A percentile compares a stretch with the other conserved stretches of the same genome.
Conservation (phyloP, 1,140 invertebrate genomes). For the Lerema accius region DNA sequence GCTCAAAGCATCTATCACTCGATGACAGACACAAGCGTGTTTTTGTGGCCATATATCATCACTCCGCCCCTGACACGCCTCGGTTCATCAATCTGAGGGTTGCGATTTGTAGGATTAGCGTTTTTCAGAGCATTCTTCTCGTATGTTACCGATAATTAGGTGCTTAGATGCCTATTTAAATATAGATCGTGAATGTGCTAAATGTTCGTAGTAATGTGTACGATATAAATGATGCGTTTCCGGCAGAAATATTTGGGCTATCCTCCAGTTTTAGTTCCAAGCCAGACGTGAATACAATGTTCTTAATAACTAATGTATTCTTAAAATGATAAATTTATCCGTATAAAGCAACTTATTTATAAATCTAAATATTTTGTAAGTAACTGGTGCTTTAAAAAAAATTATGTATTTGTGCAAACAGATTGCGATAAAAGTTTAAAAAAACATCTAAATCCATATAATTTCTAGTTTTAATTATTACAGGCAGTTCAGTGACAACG, state of each 20-base stretch:
- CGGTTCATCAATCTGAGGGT: conserved; percentile 15
- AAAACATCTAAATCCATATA: too few relatives aligned
- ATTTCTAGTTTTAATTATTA: conserved; percentile 13
- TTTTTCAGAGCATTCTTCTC: conserved; percentile 41
- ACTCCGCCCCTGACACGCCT: conserved; percentile 49
- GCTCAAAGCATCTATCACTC: conserved; percentile 54
- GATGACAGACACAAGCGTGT: conserved; percentile 61
- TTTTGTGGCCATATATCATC: conserved; percentile 70
- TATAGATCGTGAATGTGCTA: conserved; percentile 30
- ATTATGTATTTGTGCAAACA: too few relatives aligned
- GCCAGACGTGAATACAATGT: neutral
- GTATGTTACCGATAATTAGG: conserved; percentile 48
- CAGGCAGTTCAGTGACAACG: conserved; percentile 2
- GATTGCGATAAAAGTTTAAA: too few relatives aligned
- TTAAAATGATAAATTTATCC: too few relatives aligned
- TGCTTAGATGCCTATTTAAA: conserved; percentile 31
- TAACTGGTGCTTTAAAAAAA: too few relatives aligned
- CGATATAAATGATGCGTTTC: neutral
- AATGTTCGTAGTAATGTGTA: neutral
- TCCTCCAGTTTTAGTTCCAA: neutral
- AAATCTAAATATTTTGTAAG: too few relatives aligned
- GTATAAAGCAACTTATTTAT: too few relatives aligned
- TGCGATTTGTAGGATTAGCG: conserved; percentile 33
- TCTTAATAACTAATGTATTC: too few relatives aligned
- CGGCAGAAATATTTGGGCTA: neutral